These are phyloP conservation scores for Esperia sulphurella DNA, from an alignment of 2,888 invertebrate species.

Conservation along the genomic window DNA sequence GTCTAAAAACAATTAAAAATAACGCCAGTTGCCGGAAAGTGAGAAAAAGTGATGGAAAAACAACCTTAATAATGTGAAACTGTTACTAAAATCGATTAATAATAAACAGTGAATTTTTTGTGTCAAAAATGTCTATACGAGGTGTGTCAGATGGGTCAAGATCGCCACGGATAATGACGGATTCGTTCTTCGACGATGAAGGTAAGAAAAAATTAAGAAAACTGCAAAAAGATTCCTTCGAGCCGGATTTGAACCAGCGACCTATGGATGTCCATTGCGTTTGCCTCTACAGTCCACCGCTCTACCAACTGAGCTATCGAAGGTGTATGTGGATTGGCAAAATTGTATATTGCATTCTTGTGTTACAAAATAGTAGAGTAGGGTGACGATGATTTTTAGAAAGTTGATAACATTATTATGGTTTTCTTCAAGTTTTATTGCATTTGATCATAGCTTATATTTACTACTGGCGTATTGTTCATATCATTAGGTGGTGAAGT, in stretches of 20 bases:
- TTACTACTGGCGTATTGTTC: no score
- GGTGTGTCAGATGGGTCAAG: slow-evolving; percentile 68
- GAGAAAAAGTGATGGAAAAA: not conserved
- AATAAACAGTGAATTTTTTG: not conserved
- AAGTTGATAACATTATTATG: not conserved
- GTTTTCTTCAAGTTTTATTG: no score
- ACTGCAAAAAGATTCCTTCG: slow-evolving; percentile 61
- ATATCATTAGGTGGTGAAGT: no score
- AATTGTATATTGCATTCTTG: slow-evolving; percentile 22
- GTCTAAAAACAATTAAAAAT: not conserved
- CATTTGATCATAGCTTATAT: no score
- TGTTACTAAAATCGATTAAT: no score
- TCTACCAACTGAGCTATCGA: slow-evolving; percentile 79
- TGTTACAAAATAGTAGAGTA: slow-evolving; percentile 12
- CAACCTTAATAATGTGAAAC: not conserved
- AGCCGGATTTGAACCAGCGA: slow-evolving; percentile 83
- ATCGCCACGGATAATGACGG: slow-evolving; percentile 61
- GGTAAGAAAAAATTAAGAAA: slow-evolving; percentile 36
- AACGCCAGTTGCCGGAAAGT: not conserved
- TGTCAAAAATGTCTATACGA: slow-evolving; percentile 62
- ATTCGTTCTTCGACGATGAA: slow-evolving; percentile 69
- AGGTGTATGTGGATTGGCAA: slow-evolving; percentile 25
- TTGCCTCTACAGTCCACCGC: slow-evolving; percentile 61
- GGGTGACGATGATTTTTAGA: slow-evolving; percentile 28
- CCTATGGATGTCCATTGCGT: slow-evolving; percentile 72